Percentiles rank a stretch among this genome's conserved stretches.
Conservation (phyloP, 2,797 vertebrate genomes). For the Sebastes goodei region DNA sequence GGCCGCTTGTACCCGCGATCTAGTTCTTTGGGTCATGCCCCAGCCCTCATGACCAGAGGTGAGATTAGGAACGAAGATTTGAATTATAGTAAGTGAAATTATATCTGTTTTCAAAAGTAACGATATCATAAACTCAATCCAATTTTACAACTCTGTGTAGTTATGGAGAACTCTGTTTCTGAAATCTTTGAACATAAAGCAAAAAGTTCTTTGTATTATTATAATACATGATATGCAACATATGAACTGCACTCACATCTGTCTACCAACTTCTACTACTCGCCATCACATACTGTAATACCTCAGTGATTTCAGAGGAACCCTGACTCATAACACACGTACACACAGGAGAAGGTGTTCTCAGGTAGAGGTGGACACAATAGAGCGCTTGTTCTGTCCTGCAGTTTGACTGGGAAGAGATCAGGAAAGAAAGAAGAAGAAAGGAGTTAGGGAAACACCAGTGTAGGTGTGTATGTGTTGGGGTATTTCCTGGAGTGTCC, state of each 20-base stretch:
- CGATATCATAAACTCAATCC: not conserved
- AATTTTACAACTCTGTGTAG: not conserved
- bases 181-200: not conserved
- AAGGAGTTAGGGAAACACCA: not conserved
- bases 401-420: constrained; percentile 2
- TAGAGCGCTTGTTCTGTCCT: constrained; percentile 54
- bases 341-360: constrained; percentile 9
- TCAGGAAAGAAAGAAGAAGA: not conserved
- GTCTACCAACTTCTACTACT: not conserved
- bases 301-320: not conserved
- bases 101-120: not conserved
- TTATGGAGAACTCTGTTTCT: not conserved
- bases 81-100: not conserved
- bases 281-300: not conserved
- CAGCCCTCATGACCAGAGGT: too few species aligned
- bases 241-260: not conserved
- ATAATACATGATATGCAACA: not conserved
- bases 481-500: constrained; percentile 13
- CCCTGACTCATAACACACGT: not conserved
- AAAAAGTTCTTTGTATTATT: not conserved
- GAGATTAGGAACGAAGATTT: too few species aligned
- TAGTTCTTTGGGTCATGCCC: too few species aligned
- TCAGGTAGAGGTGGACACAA: constrained; percentile 62
- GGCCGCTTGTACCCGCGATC: too few species aligned
- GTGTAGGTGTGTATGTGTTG: not conserved